Conservation (phyloP, 2,113 vertebrate genomes). For the Tachysurus fulvidraco region DNA sequence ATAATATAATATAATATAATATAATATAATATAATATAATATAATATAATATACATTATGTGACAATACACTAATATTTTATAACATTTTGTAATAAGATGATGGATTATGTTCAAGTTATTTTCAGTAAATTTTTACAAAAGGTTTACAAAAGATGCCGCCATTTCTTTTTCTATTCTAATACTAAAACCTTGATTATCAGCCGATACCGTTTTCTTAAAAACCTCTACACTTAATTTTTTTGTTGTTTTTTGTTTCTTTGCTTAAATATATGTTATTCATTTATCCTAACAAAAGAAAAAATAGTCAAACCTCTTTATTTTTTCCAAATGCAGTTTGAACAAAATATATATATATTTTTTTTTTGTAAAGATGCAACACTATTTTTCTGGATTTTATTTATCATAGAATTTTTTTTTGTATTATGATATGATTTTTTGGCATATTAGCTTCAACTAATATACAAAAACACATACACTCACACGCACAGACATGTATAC, state of each 20-base stretch:
- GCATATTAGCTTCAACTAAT: background rate
- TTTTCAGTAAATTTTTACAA: background rate
- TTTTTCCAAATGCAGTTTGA: background rate
- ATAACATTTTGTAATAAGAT: background rate
- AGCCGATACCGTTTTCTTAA: background rate
- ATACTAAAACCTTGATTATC: background rate
- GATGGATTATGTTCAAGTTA: background rate
- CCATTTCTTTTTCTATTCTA: background rate
- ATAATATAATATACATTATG: background rate
- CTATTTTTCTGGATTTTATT: background rate
- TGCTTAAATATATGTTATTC: too few relatives aligned
- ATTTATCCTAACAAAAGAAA: background rate
- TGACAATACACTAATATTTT: background rate
- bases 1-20: too few relatives aligned
- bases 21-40: background rate
- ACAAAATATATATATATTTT: too few relatives aligned
- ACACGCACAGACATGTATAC: too few relatives aligned
- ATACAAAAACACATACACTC: background rate
- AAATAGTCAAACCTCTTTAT: background rate
- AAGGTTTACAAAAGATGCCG: background rate
- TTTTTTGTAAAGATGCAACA: background rate
- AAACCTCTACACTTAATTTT: background rate
- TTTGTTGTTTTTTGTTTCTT: too few relatives aligned
- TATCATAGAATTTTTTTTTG: background rate
- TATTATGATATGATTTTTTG: background rate